These are phyloP conservation scores for Aricia artaxerxes DNA, from an alignment of 2,888 invertebrate genomes.

Conservation along the genomic window DNA sequence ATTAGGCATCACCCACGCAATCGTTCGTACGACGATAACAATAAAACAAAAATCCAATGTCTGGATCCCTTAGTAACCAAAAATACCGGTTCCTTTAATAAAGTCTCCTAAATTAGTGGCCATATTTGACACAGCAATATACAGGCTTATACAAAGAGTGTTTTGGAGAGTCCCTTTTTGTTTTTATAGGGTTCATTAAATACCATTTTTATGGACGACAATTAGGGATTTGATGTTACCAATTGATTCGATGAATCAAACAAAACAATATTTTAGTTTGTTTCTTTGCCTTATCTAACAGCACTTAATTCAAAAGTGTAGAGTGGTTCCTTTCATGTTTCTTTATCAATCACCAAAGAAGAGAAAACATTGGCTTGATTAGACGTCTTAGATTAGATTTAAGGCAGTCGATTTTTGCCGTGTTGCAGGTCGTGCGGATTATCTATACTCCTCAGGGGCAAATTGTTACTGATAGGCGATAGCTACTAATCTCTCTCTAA, in stretches of 20 bases:
- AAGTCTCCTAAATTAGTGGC: not conserved
- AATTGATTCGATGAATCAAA: not conserved
- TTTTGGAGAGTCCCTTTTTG: not conserved
- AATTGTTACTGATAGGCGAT: too few relatives aligned
- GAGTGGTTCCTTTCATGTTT: too few relatives aligned
- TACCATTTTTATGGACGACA: slow-evolving; percentile 4
- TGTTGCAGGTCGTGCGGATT: too few relatives aligned
- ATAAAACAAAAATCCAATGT: not conserved
- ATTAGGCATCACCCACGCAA: slow-evolving; percentile 9
- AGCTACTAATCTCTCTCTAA: too few relatives aligned
- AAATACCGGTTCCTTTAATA: not conserved
- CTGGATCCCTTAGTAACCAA: not conserved
- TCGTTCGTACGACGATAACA: not conserved
- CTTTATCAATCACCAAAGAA: too few relatives aligned
- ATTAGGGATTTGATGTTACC: slow-evolving; percentile 18
- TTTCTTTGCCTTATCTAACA: not conserved
- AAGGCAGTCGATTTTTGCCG: too few relatives aligned
- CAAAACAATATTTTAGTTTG: not conserved
- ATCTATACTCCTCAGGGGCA: too few relatives aligned
- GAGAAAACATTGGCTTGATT: too few relatives aligned
- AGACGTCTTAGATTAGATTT: too few relatives aligned
- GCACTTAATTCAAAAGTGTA: not conserved
- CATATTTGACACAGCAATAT: slow-evolving; percentile 23
- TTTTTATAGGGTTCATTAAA: not conserved
- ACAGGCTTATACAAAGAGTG: slow-evolving; percentile 1